Base-by-base conservation (phyloP, 2,797 vertebrate species). In the Zenarchopterus dispar region DNA sequence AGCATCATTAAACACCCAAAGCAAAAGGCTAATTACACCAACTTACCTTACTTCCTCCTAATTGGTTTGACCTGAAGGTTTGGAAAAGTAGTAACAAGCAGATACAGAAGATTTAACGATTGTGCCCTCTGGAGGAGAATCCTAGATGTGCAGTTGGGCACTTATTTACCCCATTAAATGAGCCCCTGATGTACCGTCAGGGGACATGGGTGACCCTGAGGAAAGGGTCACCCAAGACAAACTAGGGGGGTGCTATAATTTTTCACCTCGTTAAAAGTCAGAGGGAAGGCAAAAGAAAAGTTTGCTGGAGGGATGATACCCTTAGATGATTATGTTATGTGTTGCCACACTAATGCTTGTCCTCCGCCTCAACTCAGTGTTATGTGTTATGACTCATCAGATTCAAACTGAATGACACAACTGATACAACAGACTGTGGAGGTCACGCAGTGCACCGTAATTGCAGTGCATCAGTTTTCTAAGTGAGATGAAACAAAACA, bases 51-150 rank as follows among this genome's bases (percentile, higher is more conserved):
- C 88, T 93, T 91, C 88, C 85, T 91, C 84, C 91, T 95, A 94
- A 95, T 95, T 95, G 94, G 92, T 88, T 86, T 94, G 94, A 96
- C 94, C 95, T 63, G 68, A 66, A 92, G 93, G 91, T 94, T 83
- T 36, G 69, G 82, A 82, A 88, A 87, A 62, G 87, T 77, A 80
- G 89, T 92, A 95, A 94, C 92, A 93, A 94, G 91, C 73, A 81
- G 74, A 86, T 91, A 82, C 87, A 85, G 89, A 82, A 88, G 89
- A 91, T 80, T 86, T 92, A 89, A 84, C 63, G 84, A 84, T 84
- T 92, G 77, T 91, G 91, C 83, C 90, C 93, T 91, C 91, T 86
- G 84, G 92, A 93, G 90, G 91, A 90, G 88, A 89, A 86, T 67
- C 80, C 44, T 62, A 81, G 73, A 79, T 42, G 51, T 85, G 86